Percentiles rank a stretch among this genome's conserved stretches.
Evolutionary conservation across 2,888 invertebrate species (phyloP).

Genomic region (Hirtodrosophila histrioides): DNA sequence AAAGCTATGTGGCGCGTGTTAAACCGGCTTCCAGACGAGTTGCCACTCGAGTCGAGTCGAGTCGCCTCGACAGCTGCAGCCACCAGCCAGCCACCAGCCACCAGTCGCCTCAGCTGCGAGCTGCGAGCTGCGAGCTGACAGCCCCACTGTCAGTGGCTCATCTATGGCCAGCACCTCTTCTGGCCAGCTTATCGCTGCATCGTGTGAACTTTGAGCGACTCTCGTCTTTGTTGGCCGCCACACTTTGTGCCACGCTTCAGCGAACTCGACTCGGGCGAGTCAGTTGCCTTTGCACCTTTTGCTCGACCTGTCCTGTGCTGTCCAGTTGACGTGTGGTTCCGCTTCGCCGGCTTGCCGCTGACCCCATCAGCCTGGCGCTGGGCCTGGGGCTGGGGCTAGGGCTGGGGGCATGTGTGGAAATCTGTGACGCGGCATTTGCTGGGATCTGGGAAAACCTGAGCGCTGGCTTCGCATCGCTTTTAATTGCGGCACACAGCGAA

Average conservation of each 20-base stretch:
- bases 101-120: conserved; percentile 24
- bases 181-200: conserved; percentile 52
- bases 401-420: conserved; percentile 59
- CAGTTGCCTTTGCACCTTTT: conserved; percentile 40
- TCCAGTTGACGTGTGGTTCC: conserved; percentile 79
- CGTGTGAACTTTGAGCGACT: conserved; percentile 66
- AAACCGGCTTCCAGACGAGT: conserved; percentile 43
- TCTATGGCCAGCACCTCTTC: conserved; percentile 45
- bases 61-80: conserved; percentile 5
- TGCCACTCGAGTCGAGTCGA: conserved; percentile 1
- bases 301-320: conserved; percentile 38
- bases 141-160: conserved; percentile 15
- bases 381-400: neutral
- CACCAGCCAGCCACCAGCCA: neutral
- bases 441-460: conserved; percentile 67
- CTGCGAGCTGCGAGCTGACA: conserved; percentile 35
- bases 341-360: conserved; percentile 62
- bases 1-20: conserved; percentile 49
- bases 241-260: conserved; percentile 65
- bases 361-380: conserved; percentile 23
- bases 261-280: conserved; percentile 38
- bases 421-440: conserved; percentile 77
- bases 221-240: conserved; percentile 29
- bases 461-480: conserved; percentile 48
- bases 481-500: conserved; percentile 69